Conservation (phyloP, 2,113 vertebrate species). For the Formicarius rufipectus region DNA sequence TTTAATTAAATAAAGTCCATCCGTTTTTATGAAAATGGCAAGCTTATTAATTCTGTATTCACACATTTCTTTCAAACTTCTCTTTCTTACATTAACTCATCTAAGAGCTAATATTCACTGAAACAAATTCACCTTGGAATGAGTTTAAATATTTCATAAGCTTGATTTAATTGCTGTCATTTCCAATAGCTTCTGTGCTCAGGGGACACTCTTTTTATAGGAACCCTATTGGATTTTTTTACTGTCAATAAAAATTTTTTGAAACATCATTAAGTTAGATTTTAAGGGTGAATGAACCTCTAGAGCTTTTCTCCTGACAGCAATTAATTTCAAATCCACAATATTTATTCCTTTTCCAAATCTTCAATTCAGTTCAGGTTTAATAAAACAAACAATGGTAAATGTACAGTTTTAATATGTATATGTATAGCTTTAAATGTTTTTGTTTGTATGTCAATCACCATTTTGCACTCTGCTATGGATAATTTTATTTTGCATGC, state of each 20-base stretch:
- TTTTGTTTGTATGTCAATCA: not conserved
- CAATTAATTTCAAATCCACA: not conserved
- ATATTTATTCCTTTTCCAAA: not conserved
- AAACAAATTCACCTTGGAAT: slow-evolving; percentile 35
- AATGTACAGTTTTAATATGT: no score
- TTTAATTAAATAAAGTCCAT: not conserved
- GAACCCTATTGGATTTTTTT: slow-evolving; percentile 28
- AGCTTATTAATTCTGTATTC: not conserved
- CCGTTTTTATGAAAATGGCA: not conserved
- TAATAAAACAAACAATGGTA: not conserved
- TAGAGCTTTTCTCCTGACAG: not conserved
- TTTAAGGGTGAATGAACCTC: slow-evolving; percentile 22
- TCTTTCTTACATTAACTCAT: not conserved
- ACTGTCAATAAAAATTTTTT: not conserved
- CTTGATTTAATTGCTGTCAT: slow-evolving; percentile 64
- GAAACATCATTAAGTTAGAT: slow-evolving; percentile 36
- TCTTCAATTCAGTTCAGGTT: not conserved
- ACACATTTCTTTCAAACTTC: not conserved
- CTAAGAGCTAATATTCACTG: not conserved
- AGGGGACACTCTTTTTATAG: slow-evolving; percentile 16
- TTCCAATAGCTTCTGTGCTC: slow-evolving; percentile 43
- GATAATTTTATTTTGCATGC: not conserved
- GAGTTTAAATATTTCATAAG: slow-evolving; percentile 63
- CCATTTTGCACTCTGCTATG: not conserved
- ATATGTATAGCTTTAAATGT: not conserved